A percentile compares a stretch with the other conserved stretches of the same genome.
These are phyloP conservation scores for Gobio occitaniae DNA, from an alignment of 2,797 vertebrate genomes.

Conservation along the genomic window DNA sequence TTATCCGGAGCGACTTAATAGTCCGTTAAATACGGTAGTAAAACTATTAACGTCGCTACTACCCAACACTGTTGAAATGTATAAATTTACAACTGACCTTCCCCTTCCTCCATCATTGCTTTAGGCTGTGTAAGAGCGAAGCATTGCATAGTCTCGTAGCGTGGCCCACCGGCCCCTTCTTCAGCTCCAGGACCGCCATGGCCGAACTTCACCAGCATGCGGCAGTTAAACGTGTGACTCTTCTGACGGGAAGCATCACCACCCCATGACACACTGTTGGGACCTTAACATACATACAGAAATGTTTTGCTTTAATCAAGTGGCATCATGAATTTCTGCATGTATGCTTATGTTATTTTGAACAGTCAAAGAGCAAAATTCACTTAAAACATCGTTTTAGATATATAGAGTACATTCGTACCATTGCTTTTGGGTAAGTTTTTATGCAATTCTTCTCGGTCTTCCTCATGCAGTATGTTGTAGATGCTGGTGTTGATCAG, in stretches of 20 bases:
- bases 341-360: not conserved
- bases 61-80: not conserved
- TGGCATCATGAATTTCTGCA: not conserved
- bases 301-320: not conserved
- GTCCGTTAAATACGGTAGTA: no score
- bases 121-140: constrained; percentile 97
- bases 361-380: not conserved
- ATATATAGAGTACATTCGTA: constrained; percentile 62
- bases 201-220: constrained; percentile 90
- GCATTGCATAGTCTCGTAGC: constrained; percentile 98
- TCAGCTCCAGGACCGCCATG: constrained; percentile 79
- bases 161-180: constrained; percentile 82
- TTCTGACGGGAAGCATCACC: constrained; percentile 91
- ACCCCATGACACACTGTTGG: constrained; percentile 91
- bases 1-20: no score
- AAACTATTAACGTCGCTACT: no score
- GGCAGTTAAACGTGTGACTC: constrained; percentile 97
- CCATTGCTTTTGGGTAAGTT: constrained; percentile 94
- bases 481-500: constrained; percentile 97
- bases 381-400: not conserved
- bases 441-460: constrained; percentile 94
- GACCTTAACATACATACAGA: constrained; percentile 57
- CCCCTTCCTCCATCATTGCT: constrained; percentile 97
- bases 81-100: constrained; percentile 79
- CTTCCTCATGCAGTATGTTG: constrained; percentile 94